These are phyloP conservation scores for Capreolus pygargus DNA, from an alignment of 2,113 vertebrate genomes.

Conservation along the genomic window DNA sequence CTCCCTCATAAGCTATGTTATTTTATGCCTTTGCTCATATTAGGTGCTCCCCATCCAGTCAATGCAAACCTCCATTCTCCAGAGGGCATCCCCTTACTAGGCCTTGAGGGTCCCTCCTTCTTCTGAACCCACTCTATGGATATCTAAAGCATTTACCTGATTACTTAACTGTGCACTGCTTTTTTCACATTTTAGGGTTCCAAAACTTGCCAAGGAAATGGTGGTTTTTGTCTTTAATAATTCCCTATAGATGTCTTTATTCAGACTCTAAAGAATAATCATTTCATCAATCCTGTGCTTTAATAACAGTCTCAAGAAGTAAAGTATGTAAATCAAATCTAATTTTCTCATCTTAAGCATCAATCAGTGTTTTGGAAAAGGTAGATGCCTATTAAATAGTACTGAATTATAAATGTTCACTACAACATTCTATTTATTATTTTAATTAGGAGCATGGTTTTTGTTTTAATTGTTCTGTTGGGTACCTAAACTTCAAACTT, in stretches of 20 bases:
- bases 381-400: neutral
- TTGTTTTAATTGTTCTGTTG: neutral
- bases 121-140: neutral
- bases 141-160: neutral
- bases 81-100: neutral
- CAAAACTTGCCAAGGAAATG: slow-evolving; percentile 35
- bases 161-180: neutral
- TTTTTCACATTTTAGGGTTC: neutral
- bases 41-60: neutral
- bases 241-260: neutral
- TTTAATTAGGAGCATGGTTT: slow-evolving; percentile 8
- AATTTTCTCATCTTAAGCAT: slow-evolving; percentile 49
- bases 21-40: neutral
- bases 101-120: neutral
- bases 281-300: slow-evolving; percentile 43
- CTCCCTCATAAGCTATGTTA: too few relatives aligned
- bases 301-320: slow-evolving; percentile 43
- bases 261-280: slow-evolving; percentile 41
- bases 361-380: slow-evolving; percentile 3
- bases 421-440: neutral
- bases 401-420: neutral
- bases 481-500: neutral
- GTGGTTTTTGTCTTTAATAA: neutral
- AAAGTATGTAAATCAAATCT: slow-evolving; percentile 36
- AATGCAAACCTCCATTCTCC: neutral